phyloP scores from a whole-genome alignment of 2,113 vertebrate species.

The Notarius quadriscutis region DNA sequence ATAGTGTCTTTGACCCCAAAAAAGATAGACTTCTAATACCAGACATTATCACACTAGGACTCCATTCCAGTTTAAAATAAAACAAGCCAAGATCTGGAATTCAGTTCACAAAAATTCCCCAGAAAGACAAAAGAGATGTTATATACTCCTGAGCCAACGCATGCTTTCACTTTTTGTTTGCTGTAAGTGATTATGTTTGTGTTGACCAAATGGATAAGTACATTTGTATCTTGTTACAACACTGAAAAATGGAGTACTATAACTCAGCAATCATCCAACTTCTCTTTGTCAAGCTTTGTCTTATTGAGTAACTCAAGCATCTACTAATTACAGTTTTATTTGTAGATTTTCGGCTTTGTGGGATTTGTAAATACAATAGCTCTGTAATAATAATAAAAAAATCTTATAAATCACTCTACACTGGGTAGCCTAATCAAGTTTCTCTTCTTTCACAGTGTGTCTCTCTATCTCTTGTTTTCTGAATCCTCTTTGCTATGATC shows the following conservation, averaged over 20 bases:
- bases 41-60: not conserved
- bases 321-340: not conserved
- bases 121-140: not conserved
- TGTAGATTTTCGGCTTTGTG: not conserved
- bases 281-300: not conserved
- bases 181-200: slow-evolving; percentile 1
- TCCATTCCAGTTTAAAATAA: not conserved
- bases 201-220: slow-evolving; percentile 1
- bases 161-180: slow-evolving; percentile 2
- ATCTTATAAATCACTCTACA: not conserved
- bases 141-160: not conserved
- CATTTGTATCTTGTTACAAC: not conserved
- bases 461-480: slow-evolving; percentile 39
- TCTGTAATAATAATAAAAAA: not conserved
- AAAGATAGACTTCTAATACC: not conserved
- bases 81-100: not conserved
- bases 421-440: not conserved
- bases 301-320: not conserved
- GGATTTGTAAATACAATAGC: not conserved
- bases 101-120: not conserved
- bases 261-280: not conserved
- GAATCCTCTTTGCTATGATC: not conserved
- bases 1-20: not conserved
- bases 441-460: not conserved
- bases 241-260: not conserved